A percentile compares a stretch with the other conserved stretches of the same genome.
These are phyloP conservation scores for Andrena haemorrhoa DNA, from an alignment of 2,888 invertebrate species.

Conservation along the genomic window DNA sequence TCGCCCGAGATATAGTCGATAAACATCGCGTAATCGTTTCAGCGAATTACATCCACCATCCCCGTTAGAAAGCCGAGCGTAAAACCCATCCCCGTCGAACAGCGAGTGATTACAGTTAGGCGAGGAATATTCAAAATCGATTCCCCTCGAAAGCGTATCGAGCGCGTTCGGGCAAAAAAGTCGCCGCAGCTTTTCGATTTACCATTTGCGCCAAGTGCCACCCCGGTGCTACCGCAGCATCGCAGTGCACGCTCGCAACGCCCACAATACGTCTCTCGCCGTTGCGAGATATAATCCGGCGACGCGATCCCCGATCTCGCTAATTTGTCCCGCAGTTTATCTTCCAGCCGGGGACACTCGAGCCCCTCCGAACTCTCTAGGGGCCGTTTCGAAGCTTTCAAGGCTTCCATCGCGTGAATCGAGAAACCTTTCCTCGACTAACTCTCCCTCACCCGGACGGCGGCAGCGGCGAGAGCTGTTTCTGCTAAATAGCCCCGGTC, in stretches of 20 bases:
- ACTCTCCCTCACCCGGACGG: background rate
- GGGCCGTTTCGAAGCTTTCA: constrained; percentile 15
- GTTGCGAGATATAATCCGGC: constrained; percentile 16
- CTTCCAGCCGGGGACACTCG: constrained; percentile 41
- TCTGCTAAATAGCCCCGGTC: constrained; percentile 20
- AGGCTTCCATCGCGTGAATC: background rate
- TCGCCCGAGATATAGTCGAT: too few relatives aligned
- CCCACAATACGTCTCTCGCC: background rate
- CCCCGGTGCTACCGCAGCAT: too few relatives aligned
- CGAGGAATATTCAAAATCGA: too few relatives aligned
- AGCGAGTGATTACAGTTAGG: too few relatives aligned
- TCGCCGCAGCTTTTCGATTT: too few relatives aligned
- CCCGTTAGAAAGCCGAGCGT: too few relatives aligned
- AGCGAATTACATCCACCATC: too few relatives aligned
- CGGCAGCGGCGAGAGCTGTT: constrained; percentile 3
- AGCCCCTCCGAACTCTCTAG: constrained; percentile 7
- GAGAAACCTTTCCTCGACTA: background rate
- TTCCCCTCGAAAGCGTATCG: too few relatives aligned
- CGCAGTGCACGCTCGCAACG: background rate
- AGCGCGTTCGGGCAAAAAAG: too few relatives aligned
- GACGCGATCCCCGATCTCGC: constrained; percentile 30
- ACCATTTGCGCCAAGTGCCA: too few relatives aligned
- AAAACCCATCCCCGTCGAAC: too few relatives aligned
- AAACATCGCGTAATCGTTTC: too few relatives aligned
- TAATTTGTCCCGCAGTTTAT: constrained; percentile 50